Base-by-base conservation (phyloP, 1,140 invertebrate genomes). In the Cydia amplana region DNA sequence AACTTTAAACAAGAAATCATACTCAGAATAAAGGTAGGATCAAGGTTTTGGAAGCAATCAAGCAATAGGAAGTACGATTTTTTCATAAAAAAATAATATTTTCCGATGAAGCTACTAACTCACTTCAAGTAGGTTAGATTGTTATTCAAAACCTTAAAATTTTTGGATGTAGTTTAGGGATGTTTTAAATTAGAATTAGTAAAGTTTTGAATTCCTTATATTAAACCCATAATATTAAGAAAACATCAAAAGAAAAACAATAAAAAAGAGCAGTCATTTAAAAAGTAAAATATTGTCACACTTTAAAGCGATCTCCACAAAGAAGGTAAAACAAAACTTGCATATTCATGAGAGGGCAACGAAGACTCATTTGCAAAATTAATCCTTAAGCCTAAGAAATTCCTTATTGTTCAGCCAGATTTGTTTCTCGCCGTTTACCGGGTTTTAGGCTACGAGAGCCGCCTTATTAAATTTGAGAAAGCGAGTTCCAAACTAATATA, bases 311-410 rank as follows among this genome's bases (percentile, higher is more conserved):
- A 72, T 46, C 67, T 46, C 63, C 55, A 18, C 51, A 67, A 70
- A 70, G 63, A 60, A 70, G 46, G 55, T 63, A 60, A 72, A 77
- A 64, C 72, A 65, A 76, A 74, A 25, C 36, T 74, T 80, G 79
- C 74, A 80, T 80, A 80, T 80, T 80, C 76, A 80, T 80, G 55
- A 74, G 18, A 55, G 60, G 28, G 72, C 64, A 78, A 74, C 74
- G 51, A 73, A 51, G 43, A 43, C 79, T 80, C 74, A 80, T 80
- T 80, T 76, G 77, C 76, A 72, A 79, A 77, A 75, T 79, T 77
- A 75, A 79, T 77, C 64, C 76, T 25, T 25, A 75, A 75, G 64
- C 74, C 77, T 74, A 76, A 78, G 78, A 76, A 60, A 76, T 75
- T 72, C 55, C 74, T 75, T 72, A 73, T 20, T 60, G 65, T 65